Percentiles rank a stretch among this genome's conserved stretches.
Conservation (phyloP, 1,140 invertebrate species). For the Orius insidiosus region DNA sequence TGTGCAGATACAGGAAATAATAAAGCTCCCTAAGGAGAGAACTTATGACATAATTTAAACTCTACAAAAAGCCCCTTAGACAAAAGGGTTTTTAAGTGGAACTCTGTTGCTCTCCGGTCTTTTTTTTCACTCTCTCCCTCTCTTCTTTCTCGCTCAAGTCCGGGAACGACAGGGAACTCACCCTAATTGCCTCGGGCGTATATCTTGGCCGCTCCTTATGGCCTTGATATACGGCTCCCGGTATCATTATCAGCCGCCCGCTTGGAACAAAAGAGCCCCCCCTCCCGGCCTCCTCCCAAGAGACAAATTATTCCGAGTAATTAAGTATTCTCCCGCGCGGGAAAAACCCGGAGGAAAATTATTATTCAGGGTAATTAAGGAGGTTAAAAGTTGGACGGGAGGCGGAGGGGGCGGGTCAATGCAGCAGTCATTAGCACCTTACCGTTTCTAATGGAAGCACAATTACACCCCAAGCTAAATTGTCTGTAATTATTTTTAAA, state of each 20-base stretch:
- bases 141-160: too few relatives aligned
- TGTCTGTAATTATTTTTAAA: too few relatives aligned
- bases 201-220: constrained; percentile 9
- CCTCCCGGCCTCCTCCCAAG: not conserved
- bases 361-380: constrained; percentile 7
- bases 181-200: constrained; percentile 4
- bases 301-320: constrained; percentile 9
- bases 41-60: constrained; percentile 2
- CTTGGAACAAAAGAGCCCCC: not conserved
- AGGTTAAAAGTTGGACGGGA: constrained; percentile 3
- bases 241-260: constrained; percentile 6
- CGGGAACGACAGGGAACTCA: not conserved
- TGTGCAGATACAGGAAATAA: not conserved
- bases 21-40: constrained; percentile 3
- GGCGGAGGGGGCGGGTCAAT: not conserved
- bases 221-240: constrained; percentile 1
- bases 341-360: not conserved
- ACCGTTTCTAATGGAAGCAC: too few relatives aligned
- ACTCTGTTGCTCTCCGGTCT: constrained; percentile 3
- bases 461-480: too few relatives aligned
- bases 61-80: not conserved
- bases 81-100: constrained; percentile 8
- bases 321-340: constrained; percentile 3
- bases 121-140: too few relatives aligned
- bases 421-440: constrained; percentile 6